phyloP scores from a whole-genome alignment of 2,797 vertebrate genomes.

The Muraenolepis orangiensis region DNA sequence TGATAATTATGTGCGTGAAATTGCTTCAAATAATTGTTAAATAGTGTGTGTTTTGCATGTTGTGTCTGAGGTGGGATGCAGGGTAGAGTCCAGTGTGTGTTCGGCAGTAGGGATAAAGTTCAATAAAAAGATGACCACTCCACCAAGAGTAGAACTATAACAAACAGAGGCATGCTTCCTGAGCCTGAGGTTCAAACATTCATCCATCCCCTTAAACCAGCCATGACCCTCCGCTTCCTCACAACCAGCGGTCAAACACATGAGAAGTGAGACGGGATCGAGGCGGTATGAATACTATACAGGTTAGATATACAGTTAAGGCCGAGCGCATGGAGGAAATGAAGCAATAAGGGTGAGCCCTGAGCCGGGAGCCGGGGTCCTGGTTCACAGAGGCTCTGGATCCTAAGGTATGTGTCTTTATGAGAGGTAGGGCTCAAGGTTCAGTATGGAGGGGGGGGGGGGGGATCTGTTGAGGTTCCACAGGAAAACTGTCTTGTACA shows the following conservation, averaged over 20 bases:
- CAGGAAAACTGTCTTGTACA: too few relatives aligned
- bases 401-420: background rate
- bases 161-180: slow-evolving; percentile 10
- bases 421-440: background rate
- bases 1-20: too few relatives aligned
- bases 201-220: background rate
- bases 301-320: slow-evolving; percentile 43
- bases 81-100: too few relatives aligned
- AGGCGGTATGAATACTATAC: slow-evolving; percentile 40
- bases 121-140: background rate
- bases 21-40: too few relatives aligned
- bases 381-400: background rate
- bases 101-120: too few relatives aligned
- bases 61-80: too few relatives aligned
- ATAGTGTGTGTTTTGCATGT: too few relatives aligned
- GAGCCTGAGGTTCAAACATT: slow-evolving; percentile 1
- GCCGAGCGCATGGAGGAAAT: slow-evolving; percentile 53
- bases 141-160: background rate
- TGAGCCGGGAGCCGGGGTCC: slow-evolving; percentile 11
- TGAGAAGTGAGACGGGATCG: slow-evolving; percentile 29
- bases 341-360: slow-evolving; percentile 56
- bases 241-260: slow-evolving; percentile 2
- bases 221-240: background rate
- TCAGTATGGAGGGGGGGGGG: background rate
- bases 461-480: too few relatives aligned